Percentiles rank a stretch among this genome's conserved stretches.
Evolutionary conservation across 2,113 vertebrate genomes (phyloP).

Genomic region (Nerophis ophidion): DNA sequence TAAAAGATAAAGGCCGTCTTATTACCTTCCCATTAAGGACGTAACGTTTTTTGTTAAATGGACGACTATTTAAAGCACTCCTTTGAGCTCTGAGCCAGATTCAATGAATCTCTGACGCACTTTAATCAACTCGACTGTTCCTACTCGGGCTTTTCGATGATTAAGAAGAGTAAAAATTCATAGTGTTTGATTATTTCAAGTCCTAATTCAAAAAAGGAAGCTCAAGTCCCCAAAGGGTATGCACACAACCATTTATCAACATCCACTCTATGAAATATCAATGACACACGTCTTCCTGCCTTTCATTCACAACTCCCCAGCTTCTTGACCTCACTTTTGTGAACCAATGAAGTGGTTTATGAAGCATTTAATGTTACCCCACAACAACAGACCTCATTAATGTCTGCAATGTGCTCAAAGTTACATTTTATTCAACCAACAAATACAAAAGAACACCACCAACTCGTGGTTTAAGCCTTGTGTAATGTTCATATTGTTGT

Average conservation of each 20-base stretch:
- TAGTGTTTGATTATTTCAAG: slow-evolving; percentile 70
- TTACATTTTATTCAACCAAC: no score
- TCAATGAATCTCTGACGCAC: slow-evolving; percentile 64
- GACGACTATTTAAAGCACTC: slow-evolving; percentile 74
- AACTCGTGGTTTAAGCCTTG: no score
- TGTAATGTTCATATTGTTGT: no score
- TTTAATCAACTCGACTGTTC: slow-evolving; percentile 69
- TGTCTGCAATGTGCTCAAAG: not conserved
- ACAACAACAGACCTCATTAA: slow-evolving; percentile 17
- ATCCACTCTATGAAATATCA: slow-evolving; percentile 61
- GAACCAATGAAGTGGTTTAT: slow-evolving; percentile 28
- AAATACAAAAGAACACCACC: no score
- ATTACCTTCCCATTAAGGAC: slow-evolving; percentile 74
- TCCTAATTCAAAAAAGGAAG: slow-evolving; percentile 62
- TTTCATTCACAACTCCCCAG: slow-evolving; percentile 8
- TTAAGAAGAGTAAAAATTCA: slow-evolving; percentile 74
- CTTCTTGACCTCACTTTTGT: slow-evolving; percentile 19
- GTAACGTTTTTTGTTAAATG: slow-evolving; percentile 75
- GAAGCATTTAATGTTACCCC: slow-evolving; percentile 13
- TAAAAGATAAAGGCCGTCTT: slow-evolving; percentile 71
- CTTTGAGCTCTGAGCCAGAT: slow-evolving; percentile 59
- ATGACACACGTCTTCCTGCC: slow-evolving; percentile 37
- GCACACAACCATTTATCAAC: slow-evolving; percentile 62
- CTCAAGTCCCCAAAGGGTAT: slow-evolving; percentile 58
- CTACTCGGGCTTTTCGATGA: slow-evolving; percentile 57